Evolutionary conservation across 2,888 invertebrate genomes (phyloP), one percentile per base, ranked within the genome.

Genomic region (Volucella inflata): DNA sequence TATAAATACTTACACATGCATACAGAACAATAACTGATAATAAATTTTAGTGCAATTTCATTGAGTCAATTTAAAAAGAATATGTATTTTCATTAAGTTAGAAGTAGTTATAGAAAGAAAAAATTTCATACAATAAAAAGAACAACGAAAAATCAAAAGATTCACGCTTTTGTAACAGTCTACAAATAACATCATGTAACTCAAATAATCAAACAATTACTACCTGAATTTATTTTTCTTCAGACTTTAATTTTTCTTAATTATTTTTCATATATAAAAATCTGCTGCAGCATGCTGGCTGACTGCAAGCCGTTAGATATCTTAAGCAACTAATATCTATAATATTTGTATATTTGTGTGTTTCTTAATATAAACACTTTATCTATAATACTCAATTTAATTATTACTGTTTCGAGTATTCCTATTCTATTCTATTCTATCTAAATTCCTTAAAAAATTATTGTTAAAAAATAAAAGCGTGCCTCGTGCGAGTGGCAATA

Each of bases 401-500:
- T 36, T 51, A 40, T 40, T 40, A 65, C 44, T 12, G 12, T 70
- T 57, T 55, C 11, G 11, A 68, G 30, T 55, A 14, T 68, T 42
- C 9, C 11, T 30, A 38, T 38, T 38, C 57, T 36, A 44, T 46
- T 12, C 21, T 16, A 46, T 17, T 40, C 50, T 65, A 14, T 65
- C 48, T 12, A 30, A 50, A 65, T 67, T 75, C 65, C 42, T 51
- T 55, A 55, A 53, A 70, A 14, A 65, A 8, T 44, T 65, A 8
- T 50, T 40, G 40, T n/a, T 40, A 59, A 57, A 55, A 44, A 80
- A 64, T 57, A 36, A 53, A 81, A 64, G 14, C 50, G 87, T 87
- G 85, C 85, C 85, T 87, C 87, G 78, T 85, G 80, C 78, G 62
- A 74, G 81, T 82, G 81, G 87, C 87, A 87, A 87, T 87, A 87